Conservation (phyloP, 1,140 invertebrate genomes). For the Sitophilus oryzae region DNA sequence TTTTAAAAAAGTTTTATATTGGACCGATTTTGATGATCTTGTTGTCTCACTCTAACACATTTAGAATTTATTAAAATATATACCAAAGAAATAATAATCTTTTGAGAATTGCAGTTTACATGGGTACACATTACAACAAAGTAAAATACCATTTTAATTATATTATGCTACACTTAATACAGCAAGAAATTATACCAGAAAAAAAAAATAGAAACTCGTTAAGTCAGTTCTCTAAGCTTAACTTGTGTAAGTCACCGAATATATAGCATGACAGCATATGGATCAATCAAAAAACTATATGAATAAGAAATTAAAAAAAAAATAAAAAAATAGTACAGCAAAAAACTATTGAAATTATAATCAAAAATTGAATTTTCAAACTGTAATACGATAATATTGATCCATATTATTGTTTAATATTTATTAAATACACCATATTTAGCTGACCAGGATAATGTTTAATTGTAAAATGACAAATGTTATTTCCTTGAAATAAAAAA, state of each 20-base stretch:
- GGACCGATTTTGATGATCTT: too few species aligned
- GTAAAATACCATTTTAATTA: constrained; percentile 19
- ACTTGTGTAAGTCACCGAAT: constrained; percentile 5
- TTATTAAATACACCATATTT: background rate
- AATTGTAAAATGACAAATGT: background rate
- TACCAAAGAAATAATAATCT: background rate
- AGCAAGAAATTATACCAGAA: constrained; percentile 20
- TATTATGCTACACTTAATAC: constrained; percentile 24
- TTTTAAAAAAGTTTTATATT: too few species aligned
- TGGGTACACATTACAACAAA: constrained; percentile 4
- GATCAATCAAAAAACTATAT: background rate
- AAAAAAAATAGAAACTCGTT: constrained; percentile 6
- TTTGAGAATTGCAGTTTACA: background rate
- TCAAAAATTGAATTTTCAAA: too few species aligned
- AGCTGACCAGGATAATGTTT: background rate
- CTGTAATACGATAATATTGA: background rate
- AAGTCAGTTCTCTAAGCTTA: background rate
- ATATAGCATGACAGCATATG: too few species aligned
- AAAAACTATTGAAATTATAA: too few species aligned
- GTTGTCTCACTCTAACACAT: too few species aligned
- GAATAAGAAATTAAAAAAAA: too few species aligned
- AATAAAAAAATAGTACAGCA: too few species aligned
- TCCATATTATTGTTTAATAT: background rate
- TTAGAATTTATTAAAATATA: too few species aligned
- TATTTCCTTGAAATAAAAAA: too few species aligned